Evolutionary conservation across 2,888 invertebrate species (phyloP).

Genomic region (Nephrotoma flavescens): DNA sequence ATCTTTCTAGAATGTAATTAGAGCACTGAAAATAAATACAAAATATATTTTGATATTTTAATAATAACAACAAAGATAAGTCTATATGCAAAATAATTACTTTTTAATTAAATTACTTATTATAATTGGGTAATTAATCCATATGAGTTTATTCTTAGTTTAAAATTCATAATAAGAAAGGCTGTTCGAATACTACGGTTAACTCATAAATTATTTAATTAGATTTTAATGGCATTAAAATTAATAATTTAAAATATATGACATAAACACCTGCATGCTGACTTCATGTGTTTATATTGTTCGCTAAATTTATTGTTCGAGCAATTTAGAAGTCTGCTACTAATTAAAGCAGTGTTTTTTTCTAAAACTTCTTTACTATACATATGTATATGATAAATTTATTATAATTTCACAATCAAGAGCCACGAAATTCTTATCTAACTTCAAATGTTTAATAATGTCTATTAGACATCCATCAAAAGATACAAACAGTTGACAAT

Average conservation of each 20-base stretch:
- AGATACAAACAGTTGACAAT: too few relatives aligned
- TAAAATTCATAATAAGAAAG: background rate
- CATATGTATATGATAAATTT: too few relatives aligned
- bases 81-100: background rate
- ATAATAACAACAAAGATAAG: too few relatives aligned
- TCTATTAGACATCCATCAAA: too few relatives aligned
- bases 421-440: too few relatives aligned
- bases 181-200: background rate
- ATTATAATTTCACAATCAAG: too few relatives aligned
- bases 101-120: background rate
- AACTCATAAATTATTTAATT: background rate
- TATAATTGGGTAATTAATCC: background rate
- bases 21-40: background rate
- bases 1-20: background rate
- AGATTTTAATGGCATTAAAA: background rate
- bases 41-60: background rate
- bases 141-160: background rate
- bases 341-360: background rate
- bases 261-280: background rate
- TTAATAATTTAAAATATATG: background rate
- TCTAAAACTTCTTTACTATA: too few relatives aligned
- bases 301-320: background rate
- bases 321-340: background rate
- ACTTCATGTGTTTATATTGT: background rate
- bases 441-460: too few relatives aligned